These are phyloP conservation scores for Drymodes brunneopygia DNA, from an alignment of 2,113 vertebrate genomes.

Conservation along the genomic window DNA sequence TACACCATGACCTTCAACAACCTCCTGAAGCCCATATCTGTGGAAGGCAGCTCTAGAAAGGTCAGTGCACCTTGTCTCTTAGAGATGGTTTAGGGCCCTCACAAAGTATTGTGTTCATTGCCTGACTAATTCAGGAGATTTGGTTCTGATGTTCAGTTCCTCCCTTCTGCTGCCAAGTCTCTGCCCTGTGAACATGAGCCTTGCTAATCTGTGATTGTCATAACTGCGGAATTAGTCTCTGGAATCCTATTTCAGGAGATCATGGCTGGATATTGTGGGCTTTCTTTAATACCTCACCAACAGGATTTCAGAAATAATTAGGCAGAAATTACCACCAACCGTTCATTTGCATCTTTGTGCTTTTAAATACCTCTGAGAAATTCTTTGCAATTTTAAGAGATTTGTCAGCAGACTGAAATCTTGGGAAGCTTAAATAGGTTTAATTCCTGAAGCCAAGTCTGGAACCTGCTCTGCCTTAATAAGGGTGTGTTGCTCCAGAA, in stretches of 20 bases:
- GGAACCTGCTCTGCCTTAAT: background rate
- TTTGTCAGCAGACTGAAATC: background rate
- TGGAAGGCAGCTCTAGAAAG: constrained; percentile 88
- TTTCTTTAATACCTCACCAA: background rate
- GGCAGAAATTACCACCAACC: background rate
- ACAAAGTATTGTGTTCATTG: rapidly evolving
- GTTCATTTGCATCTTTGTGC: background rate
- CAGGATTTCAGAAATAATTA: background rate
- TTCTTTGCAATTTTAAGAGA: background rate
- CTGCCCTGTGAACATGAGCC: background rate
- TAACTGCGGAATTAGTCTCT: background rate
- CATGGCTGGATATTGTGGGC: background rate
- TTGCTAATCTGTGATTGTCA: background rate
- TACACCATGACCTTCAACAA: constrained; percentile 92
- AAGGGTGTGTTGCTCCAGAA: background rate
- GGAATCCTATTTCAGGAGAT: background rate
- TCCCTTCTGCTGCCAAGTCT: background rate
- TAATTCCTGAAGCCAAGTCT: background rate
- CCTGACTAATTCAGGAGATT: background rate
- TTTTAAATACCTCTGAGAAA: background rate
- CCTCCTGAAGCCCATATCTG: constrained; percentile 84
- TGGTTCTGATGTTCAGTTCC: background rate
- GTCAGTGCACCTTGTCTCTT: constrained; percentile 54
- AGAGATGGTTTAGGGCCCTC: background rate
- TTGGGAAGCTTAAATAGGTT: background rate